These are phyloP conservation scores for human DNA, from an alignment of 2,113 vertebrate species.

Conservation along the genomic window DNA sequence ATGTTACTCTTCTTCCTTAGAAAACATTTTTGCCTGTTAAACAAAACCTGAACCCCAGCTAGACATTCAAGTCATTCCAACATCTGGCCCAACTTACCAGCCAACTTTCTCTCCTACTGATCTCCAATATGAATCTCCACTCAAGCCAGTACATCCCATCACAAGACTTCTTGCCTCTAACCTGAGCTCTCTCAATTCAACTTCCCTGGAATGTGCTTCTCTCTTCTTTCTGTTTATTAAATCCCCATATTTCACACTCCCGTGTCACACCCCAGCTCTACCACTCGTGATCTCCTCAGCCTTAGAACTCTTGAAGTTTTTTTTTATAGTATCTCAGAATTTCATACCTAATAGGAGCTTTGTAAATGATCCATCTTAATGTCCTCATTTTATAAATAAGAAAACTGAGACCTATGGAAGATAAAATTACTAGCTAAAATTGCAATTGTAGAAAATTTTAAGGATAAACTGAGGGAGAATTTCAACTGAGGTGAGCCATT, in stretches of 20 bases:
- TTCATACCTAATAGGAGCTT: neutral
- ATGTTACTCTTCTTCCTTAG: neutral
- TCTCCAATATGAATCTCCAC: neutral
- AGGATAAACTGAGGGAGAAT: neutral
- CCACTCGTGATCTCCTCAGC: neutral
- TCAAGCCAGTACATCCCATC: neutral
- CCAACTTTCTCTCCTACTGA: neutral
- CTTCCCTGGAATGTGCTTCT: neutral
- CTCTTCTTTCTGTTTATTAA: constrained; percentile 18
- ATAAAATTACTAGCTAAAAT: neutral
- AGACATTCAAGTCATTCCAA: neutral
- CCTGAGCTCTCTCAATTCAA: neutral
- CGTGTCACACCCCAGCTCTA: neutral
- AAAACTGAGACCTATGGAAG: neutral
- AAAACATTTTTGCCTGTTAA: constrained; percentile 3
- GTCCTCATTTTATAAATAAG: neutral
- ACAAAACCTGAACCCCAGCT: neutral
- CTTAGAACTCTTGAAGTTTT: neutral
- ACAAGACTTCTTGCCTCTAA: neutral
- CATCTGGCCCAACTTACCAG: neutral
- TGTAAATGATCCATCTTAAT: constrained; percentile 16
- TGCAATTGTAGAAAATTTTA: neutral
- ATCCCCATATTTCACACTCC: constrained; percentile 27
- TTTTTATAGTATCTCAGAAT: constrained; percentile 6
- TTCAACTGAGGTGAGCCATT: neutral